phyloP scores from a whole-genome alignment of 1,140 invertebrate genomes.

The Drosophila ananassae region DNA sequence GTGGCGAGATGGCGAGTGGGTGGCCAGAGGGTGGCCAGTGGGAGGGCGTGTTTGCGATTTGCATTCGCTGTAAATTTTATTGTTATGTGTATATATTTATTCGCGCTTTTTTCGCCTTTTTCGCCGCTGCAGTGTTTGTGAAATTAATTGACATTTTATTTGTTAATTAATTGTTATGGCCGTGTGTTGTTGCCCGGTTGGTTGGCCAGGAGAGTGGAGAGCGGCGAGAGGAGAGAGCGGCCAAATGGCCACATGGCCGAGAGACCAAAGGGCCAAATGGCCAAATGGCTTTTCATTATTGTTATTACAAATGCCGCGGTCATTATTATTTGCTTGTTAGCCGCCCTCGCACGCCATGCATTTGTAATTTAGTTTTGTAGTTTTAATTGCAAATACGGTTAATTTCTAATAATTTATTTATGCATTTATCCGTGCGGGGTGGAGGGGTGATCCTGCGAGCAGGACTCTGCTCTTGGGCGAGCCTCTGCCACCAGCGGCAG shows the following conservation, averaged over 20 bases:
- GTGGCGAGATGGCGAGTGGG: no score
- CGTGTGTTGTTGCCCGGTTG: constrained; percentile 39
- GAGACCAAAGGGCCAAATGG: constrained; percentile 68
- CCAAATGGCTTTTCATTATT: constrained; percentile 81
- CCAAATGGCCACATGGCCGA: constrained; percentile 36
- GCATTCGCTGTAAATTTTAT: constrained; percentile 70
- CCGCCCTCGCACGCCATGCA: constrained; percentile 61
- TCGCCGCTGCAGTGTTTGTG: constrained; percentile 66
- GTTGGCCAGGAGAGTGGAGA: constrained; percentile 14
- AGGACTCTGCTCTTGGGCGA: no score
- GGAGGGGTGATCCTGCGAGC: no score
- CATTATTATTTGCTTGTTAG: constrained; percentile 81
- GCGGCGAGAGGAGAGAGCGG: no score
- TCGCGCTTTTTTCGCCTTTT: constrained; percentile 11
- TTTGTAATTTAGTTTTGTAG: constrained; percentile 83
- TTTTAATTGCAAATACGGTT: constrained; percentile 81
- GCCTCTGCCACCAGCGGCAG: no score
- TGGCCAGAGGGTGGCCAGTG: no score
- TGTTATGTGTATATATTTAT: constrained; percentile 59
- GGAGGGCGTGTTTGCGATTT: constrained; percentile 1
- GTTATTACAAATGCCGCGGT: constrained; percentile 79
- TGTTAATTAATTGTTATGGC: constrained; percentile 83
- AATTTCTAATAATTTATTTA: constrained; percentile 81
- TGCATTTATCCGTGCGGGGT: constrained; percentile 27
- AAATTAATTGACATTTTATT: constrained; percentile 83